Percentiles rank a stretch among this genome's conserved stretches.
phyloP scores from a whole-genome alignment of 1,140 invertebrate genomes.

The Papilio polytes region DNA sequence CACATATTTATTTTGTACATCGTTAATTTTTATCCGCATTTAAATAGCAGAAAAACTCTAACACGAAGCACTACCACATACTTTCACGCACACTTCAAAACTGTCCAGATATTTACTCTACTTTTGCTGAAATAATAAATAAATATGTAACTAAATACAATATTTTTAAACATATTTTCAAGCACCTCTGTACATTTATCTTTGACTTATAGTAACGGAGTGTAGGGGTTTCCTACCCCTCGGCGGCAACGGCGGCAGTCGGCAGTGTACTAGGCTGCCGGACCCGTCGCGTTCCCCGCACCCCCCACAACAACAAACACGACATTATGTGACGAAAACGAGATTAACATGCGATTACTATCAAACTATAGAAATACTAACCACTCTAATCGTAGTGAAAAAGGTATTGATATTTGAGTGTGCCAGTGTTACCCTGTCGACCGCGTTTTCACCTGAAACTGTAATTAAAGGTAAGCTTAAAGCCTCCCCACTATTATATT shows the following conservation, averaged over 20 bases:
- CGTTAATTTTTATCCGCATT: too few relatives aligned
- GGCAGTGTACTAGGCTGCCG: conserved; percentile 59
- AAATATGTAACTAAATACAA: neutral
- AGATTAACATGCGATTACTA: conserved; percentile 51
- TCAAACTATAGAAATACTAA: conserved; percentile 44
- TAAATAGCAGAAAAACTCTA: too few relatives aligned
- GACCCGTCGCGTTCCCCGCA: conserved; percentile 46
- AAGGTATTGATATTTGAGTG: conserved; percentile 43
- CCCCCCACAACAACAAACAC: conserved; percentile 53
- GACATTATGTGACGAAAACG: conserved; percentile 62
- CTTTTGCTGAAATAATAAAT: neutral
- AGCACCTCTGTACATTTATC: conserved; percentile 50
- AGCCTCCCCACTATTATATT: neutral
- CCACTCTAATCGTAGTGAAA: neutral
- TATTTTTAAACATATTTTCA: neutral
- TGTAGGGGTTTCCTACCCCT: conserved; percentile 71
- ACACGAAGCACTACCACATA: neutral
- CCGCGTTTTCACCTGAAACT: conserved; percentile 51
- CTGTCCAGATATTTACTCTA: neutral
- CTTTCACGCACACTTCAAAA: neutral
- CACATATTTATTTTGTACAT: neutral
- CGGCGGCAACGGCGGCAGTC: conserved; percentile 53
- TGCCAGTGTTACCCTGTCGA: conserved; percentile 47
- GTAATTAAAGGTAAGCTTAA: conserved; percentile 60
- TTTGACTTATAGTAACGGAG: conserved; percentile 68